phyloP scores from a whole-genome alignment of 2,797 vertebrate genomes.

The Periophthalmus magnuspinnatus region DNA sequence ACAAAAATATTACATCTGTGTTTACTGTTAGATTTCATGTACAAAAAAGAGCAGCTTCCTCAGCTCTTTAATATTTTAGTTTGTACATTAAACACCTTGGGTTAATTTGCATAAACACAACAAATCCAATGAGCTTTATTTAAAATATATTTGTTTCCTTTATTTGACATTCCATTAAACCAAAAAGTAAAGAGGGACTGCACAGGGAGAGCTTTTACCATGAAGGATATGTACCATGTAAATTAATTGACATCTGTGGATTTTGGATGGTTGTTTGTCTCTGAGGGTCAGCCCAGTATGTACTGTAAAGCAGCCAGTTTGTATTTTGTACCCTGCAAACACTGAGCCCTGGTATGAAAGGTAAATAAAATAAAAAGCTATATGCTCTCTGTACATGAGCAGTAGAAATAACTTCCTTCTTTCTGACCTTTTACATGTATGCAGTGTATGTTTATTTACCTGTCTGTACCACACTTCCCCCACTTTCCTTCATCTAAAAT shows the following conservation, averaged over 20 bases:
- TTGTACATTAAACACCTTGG: background rate
- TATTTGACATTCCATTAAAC: background rate
- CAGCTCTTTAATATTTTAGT: background rate
- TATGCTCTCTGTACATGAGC: slow-evolving; percentile 13
- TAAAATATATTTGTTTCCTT: too few species aligned
- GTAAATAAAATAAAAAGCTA: background rate
- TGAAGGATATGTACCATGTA: too few species aligned
- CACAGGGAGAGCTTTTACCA: background rate
- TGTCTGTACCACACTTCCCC: slow-evolving; percentile 9
- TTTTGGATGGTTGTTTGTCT: background rate
- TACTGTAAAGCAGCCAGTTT: background rate
- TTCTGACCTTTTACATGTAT: slow-evolving; percentile 2
- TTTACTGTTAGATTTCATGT: slow-evolving; percentile 33
- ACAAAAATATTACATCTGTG: slow-evolving; percentile 15
- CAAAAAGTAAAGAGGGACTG: background rate
- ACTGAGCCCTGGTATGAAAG: background rate
- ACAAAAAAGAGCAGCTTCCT: slow-evolving; percentile 31
- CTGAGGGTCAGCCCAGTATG: background rate
- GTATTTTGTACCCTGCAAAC: background rate
- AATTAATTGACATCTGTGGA: background rate
- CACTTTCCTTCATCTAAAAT: slow-evolving; percentile 21
- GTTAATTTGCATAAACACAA: background rate
- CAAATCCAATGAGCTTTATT: too few species aligned
- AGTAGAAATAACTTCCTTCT: slow-evolving; percentile 20
- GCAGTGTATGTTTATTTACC: slow-evolving; percentile 14